Conservation (phyloP, 2,888 invertebrate species). For the Erebia aethiops region DNA sequence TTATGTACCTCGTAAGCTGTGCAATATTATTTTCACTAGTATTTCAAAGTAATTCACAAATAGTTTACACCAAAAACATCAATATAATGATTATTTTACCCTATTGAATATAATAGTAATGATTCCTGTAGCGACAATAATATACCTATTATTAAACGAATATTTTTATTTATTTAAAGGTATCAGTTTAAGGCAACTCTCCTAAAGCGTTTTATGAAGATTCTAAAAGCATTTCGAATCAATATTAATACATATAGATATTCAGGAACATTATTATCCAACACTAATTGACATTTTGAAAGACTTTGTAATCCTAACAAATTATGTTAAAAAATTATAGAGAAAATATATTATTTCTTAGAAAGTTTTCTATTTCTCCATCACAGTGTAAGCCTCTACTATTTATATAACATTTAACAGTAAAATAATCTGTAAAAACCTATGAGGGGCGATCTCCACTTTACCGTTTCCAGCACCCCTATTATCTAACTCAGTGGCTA, state of each 20-base stretch:
- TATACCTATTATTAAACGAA: neutral
- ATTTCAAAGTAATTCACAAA: too few species aligned
- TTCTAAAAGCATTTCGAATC: constrained; percentile 5
- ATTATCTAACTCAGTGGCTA: neutral
- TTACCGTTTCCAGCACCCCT: neutral
- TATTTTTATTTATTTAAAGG: neutral
- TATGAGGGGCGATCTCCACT: neutral
- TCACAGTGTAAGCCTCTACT: constrained; percentile 40
- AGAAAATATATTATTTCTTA: constrained; percentile 3
- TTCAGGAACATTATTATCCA: constrained; percentile 5
- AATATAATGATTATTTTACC: too few species aligned
- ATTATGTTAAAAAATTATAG: constrained; percentile 1
- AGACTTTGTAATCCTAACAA: neutral
- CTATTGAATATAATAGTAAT: too few species aligned
- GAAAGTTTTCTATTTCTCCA: constrained; percentile 19
- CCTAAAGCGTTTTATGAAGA: neutral
- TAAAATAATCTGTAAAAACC: neutral
- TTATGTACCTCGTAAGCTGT: too few species aligned
- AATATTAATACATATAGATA: neutral
- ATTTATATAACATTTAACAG: neutral
- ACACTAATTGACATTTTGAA: constrained; percentile 15
- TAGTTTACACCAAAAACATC: too few species aligned
- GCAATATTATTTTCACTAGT: too few species aligned
- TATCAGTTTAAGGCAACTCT: neutral
- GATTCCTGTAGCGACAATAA: too few species aligned